Evolutionary conservation across 2,113 vertebrate species (phyloP), one percentile per base, ranked within the genome.

Genomic region (Grammomys dolichurus): DNA sequence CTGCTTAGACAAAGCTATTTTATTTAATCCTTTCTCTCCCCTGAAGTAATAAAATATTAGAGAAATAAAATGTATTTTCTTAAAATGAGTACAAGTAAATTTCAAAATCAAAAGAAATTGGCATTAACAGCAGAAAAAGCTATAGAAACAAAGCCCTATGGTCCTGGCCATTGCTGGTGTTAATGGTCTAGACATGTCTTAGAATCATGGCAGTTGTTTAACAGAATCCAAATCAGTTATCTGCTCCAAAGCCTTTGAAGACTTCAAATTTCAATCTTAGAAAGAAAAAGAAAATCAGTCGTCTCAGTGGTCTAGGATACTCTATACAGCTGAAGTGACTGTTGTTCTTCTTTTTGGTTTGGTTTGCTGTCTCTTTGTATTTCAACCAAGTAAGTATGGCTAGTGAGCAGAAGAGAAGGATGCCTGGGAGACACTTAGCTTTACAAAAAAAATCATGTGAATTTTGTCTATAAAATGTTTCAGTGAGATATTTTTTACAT

Each of bases 331-430:
- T 11, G 46, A 43, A 36, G 1, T 7, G 48, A 69, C 56, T 1
- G 7, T 16, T 70, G 36, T 14, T 69, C 48, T 89, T 69, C 40
- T 31, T 5, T 91, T 91, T 72, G 11, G 73, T 93, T 92, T 54
- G 26, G 75, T 63, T 85, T 51, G 0, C 13, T 88, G 0, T 77
- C 60, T n/a, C 19, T 89, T 72, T 31, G 58, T 60, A 94, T 86
- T 58, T 31, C 10, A 92, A 40, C 19, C 31, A 65, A 65, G 9
- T 7, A 48, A 86, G 9, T 22, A 76, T 58, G 28, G 56, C 60
- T 85, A 93, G n/a, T 70, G 91, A 56, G n/a, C 26, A 69, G 40
- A 14, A 91, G 56, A 81, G 36, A 96, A 96, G 48, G 51, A 89
- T 81, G 28, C 65, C 16, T 22, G 70, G 78, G 20, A 63, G 16